Evolutionary conservation across 2,797 vertebrate species (phyloP), one percentile per base, ranked within the genome.

Genomic region (Pelochelys cantorii): DNA sequence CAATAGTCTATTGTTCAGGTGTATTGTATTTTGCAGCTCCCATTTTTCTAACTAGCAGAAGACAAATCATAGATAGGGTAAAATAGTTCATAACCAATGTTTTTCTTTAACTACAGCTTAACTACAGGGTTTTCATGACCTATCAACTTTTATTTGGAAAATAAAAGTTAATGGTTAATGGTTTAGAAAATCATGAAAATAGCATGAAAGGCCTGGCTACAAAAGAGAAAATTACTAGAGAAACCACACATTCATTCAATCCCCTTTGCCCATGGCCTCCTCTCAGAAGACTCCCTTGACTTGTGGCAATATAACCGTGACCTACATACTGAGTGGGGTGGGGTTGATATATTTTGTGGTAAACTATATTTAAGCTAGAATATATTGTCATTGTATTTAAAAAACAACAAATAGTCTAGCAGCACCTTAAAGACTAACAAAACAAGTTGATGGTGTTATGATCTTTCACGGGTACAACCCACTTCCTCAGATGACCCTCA

Each of bases 51-150:
- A 83, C 83, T 79, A 86, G 87, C 90, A 87, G 94, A 92, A 81
- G 93, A 92, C 89, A 60, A 94, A 86, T 84, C 84, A 85, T 88
- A 48, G 81, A 68, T 59, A 79, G 10, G 42, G 54, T 77, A 87
- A 94, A 96, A 93, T 13, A 94, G 83, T 93, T 95, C 74, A 65
- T 85, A 83, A 85, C 83, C 93, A 88, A 90, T 31, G 22, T 88
- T 95, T 93, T 96, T 96, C 97, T 97, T 97, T 96, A 94, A 97
- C 85, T 95, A 95, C 55, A n/a, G 86, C 94, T 48, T 48, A 48
- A 48, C 42, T 96, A 79, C 87, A 77, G 94, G 93, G 90, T 82
- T 95, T 96, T 90, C 74, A 34, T 95, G 92, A 95, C 96, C 95
- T 93, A 87, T 86, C 86, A 82, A 56, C 59, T 95, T 48, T 88